A percentile compares a stretch with the other conserved stretches of the same genome.
Conservation (phyloP, 2,888 invertebrate genomes). For the Desoria tigrina region DNA sequence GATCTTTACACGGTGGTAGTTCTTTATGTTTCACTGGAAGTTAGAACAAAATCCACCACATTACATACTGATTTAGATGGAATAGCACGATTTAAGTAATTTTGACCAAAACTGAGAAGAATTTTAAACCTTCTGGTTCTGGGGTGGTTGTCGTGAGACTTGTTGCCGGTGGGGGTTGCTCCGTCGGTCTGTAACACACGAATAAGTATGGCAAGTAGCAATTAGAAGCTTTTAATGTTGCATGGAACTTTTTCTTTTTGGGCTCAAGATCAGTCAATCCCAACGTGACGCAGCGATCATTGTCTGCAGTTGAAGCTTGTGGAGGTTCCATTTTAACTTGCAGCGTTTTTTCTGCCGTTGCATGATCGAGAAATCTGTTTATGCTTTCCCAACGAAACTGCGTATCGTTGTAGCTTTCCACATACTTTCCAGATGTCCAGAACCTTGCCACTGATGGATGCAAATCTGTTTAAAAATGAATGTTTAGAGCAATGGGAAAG, state of each 20-base stretch:
- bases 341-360: neutral
- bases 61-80: too few species aligned
- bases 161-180: too few species aligned
- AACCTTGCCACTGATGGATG: constrained; percentile 2
- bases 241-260: neutral
- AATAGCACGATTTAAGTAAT: too few species aligned
- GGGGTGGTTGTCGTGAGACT: too few species aligned
- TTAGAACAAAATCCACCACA: too few species aligned
- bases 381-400: constrained; percentile 2
- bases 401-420: neutral
- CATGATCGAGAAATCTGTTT: neutral
- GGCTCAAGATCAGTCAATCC: neutral
- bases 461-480: neutral
- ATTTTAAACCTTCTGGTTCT: too few species aligned
- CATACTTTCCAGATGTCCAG: constrained; percentile 11
- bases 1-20: neutral
- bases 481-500: too few species aligned
- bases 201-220: constrained; percentile 1
- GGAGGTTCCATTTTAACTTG: neutral
- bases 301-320: constrained; percentile 1
- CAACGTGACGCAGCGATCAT: neutral
- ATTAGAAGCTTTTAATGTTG: neutral
- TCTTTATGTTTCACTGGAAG: neutral
- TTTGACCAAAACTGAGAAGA: too few species aligned
- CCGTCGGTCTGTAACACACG: neutral